Evolutionary conservation across 2,888 invertebrate species (phyloP).

Genomic region (Drosophila anomelani): DNA sequence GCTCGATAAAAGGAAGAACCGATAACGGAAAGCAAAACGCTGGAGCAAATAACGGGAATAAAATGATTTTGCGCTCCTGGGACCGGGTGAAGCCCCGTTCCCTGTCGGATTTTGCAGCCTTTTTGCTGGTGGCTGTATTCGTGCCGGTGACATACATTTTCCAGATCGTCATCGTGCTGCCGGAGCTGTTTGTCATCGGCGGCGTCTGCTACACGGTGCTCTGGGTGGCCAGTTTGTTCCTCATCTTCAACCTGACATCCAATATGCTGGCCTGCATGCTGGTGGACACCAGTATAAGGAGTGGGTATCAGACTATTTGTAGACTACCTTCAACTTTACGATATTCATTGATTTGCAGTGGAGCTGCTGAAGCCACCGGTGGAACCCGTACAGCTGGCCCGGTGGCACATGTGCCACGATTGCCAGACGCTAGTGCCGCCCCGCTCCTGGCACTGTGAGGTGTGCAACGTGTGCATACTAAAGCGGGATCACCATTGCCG

Average conservation of each 20-base stretch:
- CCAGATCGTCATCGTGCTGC: conserved; percentile 89
- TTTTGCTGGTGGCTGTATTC: conserved; percentile 72
- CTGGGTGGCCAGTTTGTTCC: conserved; percentile 88
- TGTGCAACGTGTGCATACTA: conserved; percentile 92
- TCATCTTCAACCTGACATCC: conserved; percentile 91
- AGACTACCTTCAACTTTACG: neutral
- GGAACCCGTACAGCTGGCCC: conserved; percentile 79
- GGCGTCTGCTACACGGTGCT: conserved; percentile 86
- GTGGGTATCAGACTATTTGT: conserved; percentile 71
- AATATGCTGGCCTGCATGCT: conserved; percentile 91
- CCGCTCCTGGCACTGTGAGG: conserved; percentile 95
- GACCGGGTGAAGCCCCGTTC: conserved; percentile 65
- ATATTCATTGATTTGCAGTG: conserved; percentile 52
- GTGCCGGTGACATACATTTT: conserved; percentile 83
- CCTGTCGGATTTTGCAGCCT: conserved; percentile 76
- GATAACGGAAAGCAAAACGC: no score
- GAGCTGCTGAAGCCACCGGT: conserved; percentile 81
- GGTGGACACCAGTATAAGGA: conserved; percentile 91
- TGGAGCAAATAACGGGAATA: conserved; percentile 25
- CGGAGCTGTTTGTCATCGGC: conserved; percentile 87
- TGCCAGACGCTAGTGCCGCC: conserved; percentile 92
- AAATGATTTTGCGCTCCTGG: conserved; percentile 69
- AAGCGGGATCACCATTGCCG: conserved; percentile 96
- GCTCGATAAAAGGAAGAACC: neutral
- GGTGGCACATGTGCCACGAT: conserved; percentile 91